Evolutionary conservation across 2,113 vertebrate genomes (phyloP), one percentile per base, ranked within the genome.

Genomic region (Archilochus colubris): DNA sequence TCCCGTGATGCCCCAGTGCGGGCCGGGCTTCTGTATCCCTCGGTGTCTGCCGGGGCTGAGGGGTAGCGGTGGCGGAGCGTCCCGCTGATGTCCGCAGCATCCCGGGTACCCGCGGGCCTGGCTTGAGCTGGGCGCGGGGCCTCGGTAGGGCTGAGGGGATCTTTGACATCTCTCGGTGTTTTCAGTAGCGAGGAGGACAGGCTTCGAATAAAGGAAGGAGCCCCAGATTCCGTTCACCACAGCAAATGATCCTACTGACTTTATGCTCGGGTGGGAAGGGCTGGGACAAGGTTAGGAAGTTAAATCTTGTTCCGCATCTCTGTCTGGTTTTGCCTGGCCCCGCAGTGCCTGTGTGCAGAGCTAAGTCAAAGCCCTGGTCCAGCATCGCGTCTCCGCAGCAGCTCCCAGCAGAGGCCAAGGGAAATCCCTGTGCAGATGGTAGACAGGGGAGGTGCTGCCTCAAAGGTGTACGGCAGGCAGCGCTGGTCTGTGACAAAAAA

Each of bases 231-330:
- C 3, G 6, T 21, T 59, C 9, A 16, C 3, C 28, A 4, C n/a
- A 3, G 38, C 25, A 33, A 33, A 0, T 3, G 50, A 24, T 7
- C 10, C 1, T 9, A 2, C 16, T 28, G 40, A 3, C 1, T 5
- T 53, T 9, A 53, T 40, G 7, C 27, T 79, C 4, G 1, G 4
- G 48, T 31, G 69, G 55, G 16, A 54, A 17, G 4, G 28, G 8
- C 3, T 43, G 14, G 5, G 22, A 14, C 20, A 22, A 23, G 12
- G 2, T 59, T 27, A 30, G 73, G 13, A 36, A 63, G 13, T 51
- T 30, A 6, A 13, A 4, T 16, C 20, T 11, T 9, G 11, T 14
- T 53, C 2, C 15, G 15, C 9, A 2, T 12, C 40, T 22, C 8
- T 61, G 73, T 7, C 38, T 16, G 2, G 9, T 1, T 66, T 19